Evolutionary conservation across 2,113 vertebrate genomes (phyloP).

Genomic region (Scortum barcoo): DNA sequence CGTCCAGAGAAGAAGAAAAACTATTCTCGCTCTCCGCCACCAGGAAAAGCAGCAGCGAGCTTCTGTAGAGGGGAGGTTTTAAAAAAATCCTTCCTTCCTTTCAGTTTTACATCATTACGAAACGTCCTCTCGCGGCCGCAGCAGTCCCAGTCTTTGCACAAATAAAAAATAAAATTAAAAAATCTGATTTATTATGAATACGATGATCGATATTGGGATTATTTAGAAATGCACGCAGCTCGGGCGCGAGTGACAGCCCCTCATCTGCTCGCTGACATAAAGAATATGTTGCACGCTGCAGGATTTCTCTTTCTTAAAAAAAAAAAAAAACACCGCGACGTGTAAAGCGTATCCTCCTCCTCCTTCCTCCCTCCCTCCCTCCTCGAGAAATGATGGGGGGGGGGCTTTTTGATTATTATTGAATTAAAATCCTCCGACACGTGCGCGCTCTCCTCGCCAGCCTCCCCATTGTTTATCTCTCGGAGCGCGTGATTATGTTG

Average conservation of each 20-base stretch:
- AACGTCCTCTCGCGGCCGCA: constrained; percentile 77
- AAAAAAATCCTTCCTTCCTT: constrained; percentile 85
- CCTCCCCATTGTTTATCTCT: constrained; percentile 69
- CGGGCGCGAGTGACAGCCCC: constrained; percentile 68
- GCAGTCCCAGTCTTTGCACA: constrained; percentile 47
- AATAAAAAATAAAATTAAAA: constrained; percentile 42
- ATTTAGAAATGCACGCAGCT: constrained; percentile 35
- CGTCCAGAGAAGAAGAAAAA: constrained; percentile 63
- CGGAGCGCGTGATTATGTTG: constrained; percentile 62
- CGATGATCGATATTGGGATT: too few species aligned
- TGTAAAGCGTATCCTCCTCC: constrained; percentile 52
- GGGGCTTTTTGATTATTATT: constrained; percentile 52
- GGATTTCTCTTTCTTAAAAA: constrained; percentile 7
- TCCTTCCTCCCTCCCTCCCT: constrained; percentile 47
- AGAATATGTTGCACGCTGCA: constrained; percentile 54
- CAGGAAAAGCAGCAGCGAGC: constrained; percentile 77
- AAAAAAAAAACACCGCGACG: constrained; percentile 41
- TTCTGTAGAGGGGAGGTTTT: constrained; percentile 68
- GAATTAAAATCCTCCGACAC: constrained; percentile 55
- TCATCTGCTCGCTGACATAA: constrained; percentile 66
- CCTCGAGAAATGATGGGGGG: constrained; percentile 27
- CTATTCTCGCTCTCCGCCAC: constrained; percentile 72
- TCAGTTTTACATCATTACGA: constrained; percentile 85
- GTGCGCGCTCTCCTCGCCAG: constrained; percentile 46
- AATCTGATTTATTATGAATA: constrained; percentile 22